Base-by-base conservation (phyloP, 2,113 vertebrate species). In the Dicerorhinus sumatrensis region DNA sequence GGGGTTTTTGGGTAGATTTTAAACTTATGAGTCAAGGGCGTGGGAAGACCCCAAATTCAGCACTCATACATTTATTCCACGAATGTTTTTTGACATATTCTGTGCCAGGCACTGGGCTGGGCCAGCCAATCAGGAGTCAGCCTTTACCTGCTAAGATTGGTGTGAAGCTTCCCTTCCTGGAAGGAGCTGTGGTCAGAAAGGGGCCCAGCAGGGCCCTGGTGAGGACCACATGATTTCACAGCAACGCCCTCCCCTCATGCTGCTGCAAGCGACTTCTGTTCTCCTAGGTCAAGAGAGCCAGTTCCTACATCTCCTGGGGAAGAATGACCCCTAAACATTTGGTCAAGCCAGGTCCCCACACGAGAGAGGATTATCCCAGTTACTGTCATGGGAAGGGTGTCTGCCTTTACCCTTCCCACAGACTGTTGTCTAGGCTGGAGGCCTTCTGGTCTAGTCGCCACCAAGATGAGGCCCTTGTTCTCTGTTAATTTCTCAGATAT, bases 11-110 rank as follows among this genome's bases (percentile, higher is more conserved):
- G 87, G 65, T 80, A 46, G 58, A 77, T 80, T 88, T 90, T 48
- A 85, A 81, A 65, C 51, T 60, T 90, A n/a, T 92, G 85, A 91
- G 85, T 95, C 96, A 96, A 88, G 13, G 27, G 31, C 62, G 14
- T 81, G 87, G 87, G 51, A 92, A 80, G 83, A 89, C 75, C 70
- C 69, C 58, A 9, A n/a, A 33, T 51, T 90, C 9, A 25, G 12
- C 58, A 36, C 48, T 75, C 23, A 27, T 69, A 62, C 12, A 2
- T 82, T 65, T 73, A 46, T 69, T 54, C 67, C 39, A 25, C 70
- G 60, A 70, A 46, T 4, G 3, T 31, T 42, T 63, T 65, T 39
- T 54, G 56, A 29, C 6, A 33, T 67, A 25, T 87, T 56, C 42
- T 76, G 8, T 54, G n/a, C 51, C 27, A 33, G 70, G 36, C 14